Base-by-base conservation (phyloP, 2,888 invertebrate genomes). In the Aleiodes leptofemur region DNA sequence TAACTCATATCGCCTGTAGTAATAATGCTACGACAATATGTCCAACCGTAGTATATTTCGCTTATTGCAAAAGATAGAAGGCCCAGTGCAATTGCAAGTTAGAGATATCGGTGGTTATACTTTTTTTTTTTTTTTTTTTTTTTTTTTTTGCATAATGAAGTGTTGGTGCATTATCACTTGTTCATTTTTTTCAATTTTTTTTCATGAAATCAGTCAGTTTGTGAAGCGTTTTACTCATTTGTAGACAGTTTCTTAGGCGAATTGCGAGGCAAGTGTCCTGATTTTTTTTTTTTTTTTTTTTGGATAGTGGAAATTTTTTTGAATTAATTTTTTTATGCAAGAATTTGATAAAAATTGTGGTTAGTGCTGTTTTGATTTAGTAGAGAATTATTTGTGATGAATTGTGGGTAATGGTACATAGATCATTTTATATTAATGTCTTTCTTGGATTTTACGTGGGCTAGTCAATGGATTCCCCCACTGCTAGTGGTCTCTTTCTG, bases 141-240 rank as follows among this genome's bases (percentile, higher is more conserved):
- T 56, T n/a, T 64, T 48, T 68, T 53, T 61, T 38, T 34, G 70
- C 23, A 23, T 23, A 23, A 2, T 23, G 23, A 23, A 34, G 78
- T 78, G 74, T 80, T 80, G 77, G 80, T 78, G 84, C 83, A 83
- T 86, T 83, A 86, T 85, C 85, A 83, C 81, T 84, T 78, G 81
- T 82, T 83, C 86, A 86, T 87, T 86, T 82, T 38, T 38, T 1
- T 23, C 3, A 31, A 34, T 23, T 23, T 23, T 23, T 23, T 23
- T 23, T 23, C 23, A 84, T 84, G 79, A 88, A 87, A 88, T 86
- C 86, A 87, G 86, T 85, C 84, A 84, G 78, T 81, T 72, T 53
- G 84, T 82, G 81, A 81, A 83, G 84, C 80, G 81, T n/a, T 51
- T 31, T 31, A 68, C 51, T 51, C 51, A 29, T 51, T 50, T 23